Evolutionary conservation across 2,888 invertebrate species (phyloP).

Genomic region (Nowickia ferox): DNA sequence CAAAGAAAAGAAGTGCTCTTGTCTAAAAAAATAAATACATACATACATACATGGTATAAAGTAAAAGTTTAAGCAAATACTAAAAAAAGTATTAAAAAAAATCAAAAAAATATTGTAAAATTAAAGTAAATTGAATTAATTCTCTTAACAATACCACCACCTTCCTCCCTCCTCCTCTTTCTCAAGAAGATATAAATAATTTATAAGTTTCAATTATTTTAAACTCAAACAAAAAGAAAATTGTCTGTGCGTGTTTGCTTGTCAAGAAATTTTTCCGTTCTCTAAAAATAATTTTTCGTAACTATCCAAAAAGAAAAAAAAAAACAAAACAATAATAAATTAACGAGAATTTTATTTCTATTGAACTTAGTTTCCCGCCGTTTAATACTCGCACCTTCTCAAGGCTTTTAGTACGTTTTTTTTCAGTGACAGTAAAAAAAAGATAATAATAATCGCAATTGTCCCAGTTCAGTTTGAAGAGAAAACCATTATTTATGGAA

Average conservation of each 20-base stretch:
- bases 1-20: slow-evolving; percentile 49
- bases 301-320: neutral
- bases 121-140: slow-evolving; percentile 17
- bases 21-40: neutral
- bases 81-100: slow-evolving; percentile 14
- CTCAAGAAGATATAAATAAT: neutral
- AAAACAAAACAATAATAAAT: slow-evolving; percentile 7
- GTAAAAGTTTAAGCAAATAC: neutral
- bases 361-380: slow-evolving; percentile 49
- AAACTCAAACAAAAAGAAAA: slow-evolving; percentile 10
- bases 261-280: neutral
- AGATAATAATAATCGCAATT: slow-evolving; percentile 5
- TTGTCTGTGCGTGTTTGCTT: slow-evolving; percentile 8
- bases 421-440: neutral
- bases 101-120: neutral
- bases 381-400: slow-evolving; percentile 10
- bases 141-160: neutral
- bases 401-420: neutral
- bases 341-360: slow-evolving; percentile 1
- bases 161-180: neutral
- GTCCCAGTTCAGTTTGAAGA: slow-evolving; percentile 2
- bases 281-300: neutral
- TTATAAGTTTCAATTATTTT: slow-evolving; percentile 19
- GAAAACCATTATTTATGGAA: slow-evolving; percentile 82
- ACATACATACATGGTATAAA: too few species aligned